Evolutionary conservation across 2,888 invertebrate genomes (phyloP).

Genomic region (Phoronis australis): DNA sequence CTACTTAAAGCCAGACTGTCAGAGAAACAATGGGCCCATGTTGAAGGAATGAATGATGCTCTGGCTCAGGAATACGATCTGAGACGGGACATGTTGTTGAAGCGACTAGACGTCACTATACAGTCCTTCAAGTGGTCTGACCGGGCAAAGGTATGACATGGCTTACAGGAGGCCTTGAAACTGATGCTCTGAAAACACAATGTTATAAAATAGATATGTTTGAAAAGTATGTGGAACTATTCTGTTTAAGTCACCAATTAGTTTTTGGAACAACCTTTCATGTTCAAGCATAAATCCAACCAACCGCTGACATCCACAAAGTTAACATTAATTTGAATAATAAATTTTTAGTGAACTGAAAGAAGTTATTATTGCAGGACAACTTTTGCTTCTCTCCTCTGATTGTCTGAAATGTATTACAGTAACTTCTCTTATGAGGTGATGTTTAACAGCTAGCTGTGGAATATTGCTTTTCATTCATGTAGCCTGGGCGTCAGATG

Average conservation of each 20-base stretch:
- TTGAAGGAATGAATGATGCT: slow-evolving; percentile 67
- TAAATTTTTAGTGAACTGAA: too few relatives aligned
- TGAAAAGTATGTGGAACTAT: not conserved
- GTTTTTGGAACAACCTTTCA: not conserved
- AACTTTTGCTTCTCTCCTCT: too few relatives aligned
- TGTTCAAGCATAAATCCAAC: not conserved
- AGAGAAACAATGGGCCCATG: slow-evolving; percentile 75
- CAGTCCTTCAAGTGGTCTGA: slow-evolving; percentile 77
- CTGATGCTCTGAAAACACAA: too few relatives aligned
- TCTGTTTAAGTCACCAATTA: not conserved
- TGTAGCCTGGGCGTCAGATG: too few relatives aligned
- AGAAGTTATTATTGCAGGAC: too few relatives aligned
- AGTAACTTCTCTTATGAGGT: too few relatives aligned
- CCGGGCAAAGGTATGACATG: slow-evolving; percentile 60
- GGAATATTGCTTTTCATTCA: too few relatives aligned
- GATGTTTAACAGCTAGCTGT: too few relatives aligned
- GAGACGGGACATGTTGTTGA: slow-evolving; percentile 79
- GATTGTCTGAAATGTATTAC: too few relatives aligned
- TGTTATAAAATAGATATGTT: not conserved
- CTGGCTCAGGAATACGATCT: slow-evolving; percentile 77
- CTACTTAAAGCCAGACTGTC: slow-evolving; percentile 68
- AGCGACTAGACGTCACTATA: slow-evolving; percentile 89
- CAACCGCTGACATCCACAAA: not conserved
- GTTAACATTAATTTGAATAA: not conserved
- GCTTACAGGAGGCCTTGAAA: too few relatives aligned